A percentile compares a stretch with the other conserved stretches of the same genome.
These are phyloP conservation scores for Catocala fraxini DNA, from an alignment of 2,888 invertebrate genomes.

Conservation along the genomic window DNA sequence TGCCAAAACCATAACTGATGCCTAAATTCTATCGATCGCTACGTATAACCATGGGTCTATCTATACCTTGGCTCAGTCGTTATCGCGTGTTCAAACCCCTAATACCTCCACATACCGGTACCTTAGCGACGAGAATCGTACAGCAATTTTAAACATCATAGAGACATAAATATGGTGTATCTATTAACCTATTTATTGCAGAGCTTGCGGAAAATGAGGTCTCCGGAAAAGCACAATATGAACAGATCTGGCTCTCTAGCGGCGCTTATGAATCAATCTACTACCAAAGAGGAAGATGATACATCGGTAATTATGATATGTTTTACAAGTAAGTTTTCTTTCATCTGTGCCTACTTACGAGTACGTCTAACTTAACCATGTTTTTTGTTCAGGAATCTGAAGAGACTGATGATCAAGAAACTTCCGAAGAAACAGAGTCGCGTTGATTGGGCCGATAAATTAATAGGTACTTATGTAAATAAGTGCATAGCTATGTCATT, in stretches of 20 bases:
- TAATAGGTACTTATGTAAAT: slow-evolving; percentile 1
- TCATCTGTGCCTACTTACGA: too few relatives aligned
- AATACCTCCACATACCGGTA: slow-evolving; percentile 7
- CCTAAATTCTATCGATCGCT: neutral
- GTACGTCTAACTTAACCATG: slow-evolving; percentile 6
- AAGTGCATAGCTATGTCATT: neutral
- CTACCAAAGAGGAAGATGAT: slow-evolving; percentile 71
- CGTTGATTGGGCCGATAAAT: slow-evolving; percentile 53
- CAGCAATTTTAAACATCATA: neutral
- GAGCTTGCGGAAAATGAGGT: slow-evolving; percentile 66
- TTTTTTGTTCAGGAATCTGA: slow-evolving; percentile 69
- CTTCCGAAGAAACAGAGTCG: slow-evolving; percentile 79
- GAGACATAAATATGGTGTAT: slow-evolving; percentile 1
- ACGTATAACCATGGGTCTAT: neutral
- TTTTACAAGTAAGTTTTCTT: neutral
- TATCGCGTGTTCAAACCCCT: slow-evolving; percentile 10
- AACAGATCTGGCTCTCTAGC: slow-evolving; percentile 73
- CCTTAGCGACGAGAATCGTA: neutral
- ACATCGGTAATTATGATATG: slow-evolving; percentile 62
- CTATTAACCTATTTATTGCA: slow-evolving; percentile 41
- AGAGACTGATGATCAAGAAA: slow-evolving; percentile 69
- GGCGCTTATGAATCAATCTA: slow-evolving; percentile 75
- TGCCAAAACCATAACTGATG: neutral
- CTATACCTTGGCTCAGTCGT: slow-evolving; percentile 1
- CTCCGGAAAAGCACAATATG: slow-evolving; percentile 69